Percentiles rank a stretch among this genome's conserved stretches.
Conservation (phyloP, 1,140 invertebrate genomes). For the Stenopsyche tienmushanensis region DNA sequence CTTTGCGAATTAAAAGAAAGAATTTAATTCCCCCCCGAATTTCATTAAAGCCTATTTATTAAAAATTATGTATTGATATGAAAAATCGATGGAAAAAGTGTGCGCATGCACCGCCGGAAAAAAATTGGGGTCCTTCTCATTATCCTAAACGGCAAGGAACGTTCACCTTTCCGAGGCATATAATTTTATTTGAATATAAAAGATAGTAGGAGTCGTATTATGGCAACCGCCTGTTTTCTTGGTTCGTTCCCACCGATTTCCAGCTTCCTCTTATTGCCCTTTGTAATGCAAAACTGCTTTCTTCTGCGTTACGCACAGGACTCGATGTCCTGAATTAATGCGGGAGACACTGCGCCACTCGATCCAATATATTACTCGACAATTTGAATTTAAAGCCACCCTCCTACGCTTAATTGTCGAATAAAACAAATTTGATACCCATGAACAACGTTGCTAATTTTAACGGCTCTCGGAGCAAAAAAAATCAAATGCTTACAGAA, state of each 20-base stretch:
- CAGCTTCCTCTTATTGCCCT: conserved; percentile 33
- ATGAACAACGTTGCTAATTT: neutral
- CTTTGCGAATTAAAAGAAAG: too few relatives aligned
- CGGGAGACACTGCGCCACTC: conserved; percentile 18
- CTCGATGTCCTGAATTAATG: conserved; percentile 33
- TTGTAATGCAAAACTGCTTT: conserved; percentile 37
- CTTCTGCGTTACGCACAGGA: conserved; percentile 32
- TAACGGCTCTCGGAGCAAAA: neutral
- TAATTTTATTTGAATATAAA: conserved; percentile 36
- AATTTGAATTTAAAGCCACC: neutral
- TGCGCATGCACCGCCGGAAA: too few relatives aligned
- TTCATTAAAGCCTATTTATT: too few relatives aligned
- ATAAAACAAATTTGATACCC: neutral
- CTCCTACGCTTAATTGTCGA: neutral
- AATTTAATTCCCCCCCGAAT: too few relatives aligned
- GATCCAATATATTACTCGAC: too few relatives aligned
- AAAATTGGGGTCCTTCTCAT: neutral
- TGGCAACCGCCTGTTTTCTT: conserved; percentile 30
- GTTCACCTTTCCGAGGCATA: conserved; percentile 30
- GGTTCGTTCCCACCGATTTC: conserved; percentile 26
- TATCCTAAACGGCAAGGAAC: neutral
- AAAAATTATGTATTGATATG: too few relatives aligned
- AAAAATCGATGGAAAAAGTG: too few relatives aligned
- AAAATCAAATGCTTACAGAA: neutral
- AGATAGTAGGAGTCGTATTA: conserved; percentile 18